Evolutionary conservation across 2,797 vertebrate genomes (phyloP).

Genomic region (Sternarchorhynchus goeldii): DNA sequence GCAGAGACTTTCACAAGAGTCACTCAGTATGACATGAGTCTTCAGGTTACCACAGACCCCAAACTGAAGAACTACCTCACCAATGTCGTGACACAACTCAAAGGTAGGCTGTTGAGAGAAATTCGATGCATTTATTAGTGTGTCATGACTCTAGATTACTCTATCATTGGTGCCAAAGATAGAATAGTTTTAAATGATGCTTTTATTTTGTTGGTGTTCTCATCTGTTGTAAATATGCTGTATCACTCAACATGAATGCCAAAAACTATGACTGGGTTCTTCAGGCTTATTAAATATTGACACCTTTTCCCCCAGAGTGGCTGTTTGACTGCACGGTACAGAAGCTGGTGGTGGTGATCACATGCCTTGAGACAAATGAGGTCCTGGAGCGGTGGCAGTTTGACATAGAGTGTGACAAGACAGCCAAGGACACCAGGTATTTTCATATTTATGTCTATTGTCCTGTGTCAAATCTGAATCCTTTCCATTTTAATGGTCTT

Average conservation of each 20-base stretch:
- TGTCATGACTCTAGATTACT: too few relatives aligned
- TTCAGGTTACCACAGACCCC: conserved; percentile 87
- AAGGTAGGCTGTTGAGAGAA: conserved; percentile 75
- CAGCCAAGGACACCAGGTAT: conserved; percentile 84
- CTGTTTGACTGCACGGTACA: conserved; percentile 90
- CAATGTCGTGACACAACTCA: conserved; percentile 89
- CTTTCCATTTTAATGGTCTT: too few relatives aligned
- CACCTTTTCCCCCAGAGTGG: conserved; percentile 79
- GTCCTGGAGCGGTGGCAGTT: conserved; percentile 97
- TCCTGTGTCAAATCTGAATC: neutral
- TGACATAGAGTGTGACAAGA: conserved; percentile 94
- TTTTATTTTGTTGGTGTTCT: neutral
- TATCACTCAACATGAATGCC: neutral
- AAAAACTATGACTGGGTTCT: neutral
- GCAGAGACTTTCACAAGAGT: conserved; percentile 90
- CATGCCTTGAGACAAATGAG: conserved; percentile 85
- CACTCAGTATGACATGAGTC: conserved; percentile 91
- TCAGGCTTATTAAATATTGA: too few relatives aligned
- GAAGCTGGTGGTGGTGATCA: conserved; percentile 93
- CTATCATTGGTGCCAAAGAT: too few relatives aligned
- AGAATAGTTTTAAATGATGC: neutral
- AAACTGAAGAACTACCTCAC: conserved; percentile 89
- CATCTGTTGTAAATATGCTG: neutral
- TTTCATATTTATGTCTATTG: neutral
- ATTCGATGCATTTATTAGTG: too few relatives aligned